Percentiles rank a stretch among this genome's conserved stretches.
phyloP scores from a whole-genome alignment of 1,140 invertebrate species.

The Mizuhopecten yessoensis region DNA sequence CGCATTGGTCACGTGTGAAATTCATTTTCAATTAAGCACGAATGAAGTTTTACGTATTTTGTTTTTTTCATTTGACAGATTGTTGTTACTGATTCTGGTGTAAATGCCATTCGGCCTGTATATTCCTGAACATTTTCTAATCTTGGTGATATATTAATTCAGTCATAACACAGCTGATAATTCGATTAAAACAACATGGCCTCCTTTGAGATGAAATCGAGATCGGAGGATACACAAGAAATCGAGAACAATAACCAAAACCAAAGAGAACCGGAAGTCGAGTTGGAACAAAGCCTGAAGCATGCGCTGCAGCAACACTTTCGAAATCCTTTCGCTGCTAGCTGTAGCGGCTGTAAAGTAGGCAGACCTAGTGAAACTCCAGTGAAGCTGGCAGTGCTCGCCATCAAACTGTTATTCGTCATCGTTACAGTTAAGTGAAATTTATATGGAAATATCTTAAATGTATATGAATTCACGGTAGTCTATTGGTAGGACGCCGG shows the following conservation, averaged over 20 bases:
- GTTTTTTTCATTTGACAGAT: too few relatives aligned
- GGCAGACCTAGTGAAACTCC: background rate
- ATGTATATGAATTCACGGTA: too few relatives aligned
- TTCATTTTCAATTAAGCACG: too few relatives aligned
- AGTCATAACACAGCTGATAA: background rate
- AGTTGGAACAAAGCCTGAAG: background rate
- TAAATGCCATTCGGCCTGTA: too few relatives aligned
- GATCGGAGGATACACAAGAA: background rate
- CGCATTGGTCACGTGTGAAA: too few relatives aligned
- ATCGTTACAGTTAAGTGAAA: background rate
- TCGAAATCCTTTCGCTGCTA: background rate
- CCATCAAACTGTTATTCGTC: background rate
- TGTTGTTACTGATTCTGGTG: too few relatives aligned
- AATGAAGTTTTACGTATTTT: too few relatives aligned
- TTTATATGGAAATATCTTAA: too few relatives aligned
- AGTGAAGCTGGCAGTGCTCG: background rate
- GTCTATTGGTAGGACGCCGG: too few relatives aligned
- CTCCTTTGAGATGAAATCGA: conserved; percentile 24
- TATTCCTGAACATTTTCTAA: too few relatives aligned
- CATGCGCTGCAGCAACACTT: background rate
- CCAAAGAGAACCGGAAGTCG: background rate
- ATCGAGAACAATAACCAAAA: background rate
- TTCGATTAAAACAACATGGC: background rate
- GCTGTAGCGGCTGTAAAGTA: background rate
- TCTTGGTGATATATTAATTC: too few relatives aligned